A percentile compares a stretch with the other conserved stretches of the same genome.
Conservation (phyloP, 2,888 invertebrate species). For the Drosophila kokeensis region DNA sequence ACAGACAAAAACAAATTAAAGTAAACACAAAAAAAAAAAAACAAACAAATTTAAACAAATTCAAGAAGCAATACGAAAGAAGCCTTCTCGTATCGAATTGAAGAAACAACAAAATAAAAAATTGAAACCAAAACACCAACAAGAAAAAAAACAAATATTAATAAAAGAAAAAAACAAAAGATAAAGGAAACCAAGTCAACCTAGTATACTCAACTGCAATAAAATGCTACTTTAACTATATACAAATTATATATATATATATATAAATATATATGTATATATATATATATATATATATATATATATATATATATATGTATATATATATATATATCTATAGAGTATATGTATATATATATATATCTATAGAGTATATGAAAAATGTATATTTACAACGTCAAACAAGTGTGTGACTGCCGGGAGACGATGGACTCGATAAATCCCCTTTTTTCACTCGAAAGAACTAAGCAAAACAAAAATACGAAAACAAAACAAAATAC, state of each 20-base stretch:
- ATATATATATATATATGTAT: conserved; percentile 41
- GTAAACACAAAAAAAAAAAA: conserved; percentile 9
- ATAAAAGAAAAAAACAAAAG: conserved; percentile 19
- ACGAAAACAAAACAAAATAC: conserved; percentile 7
- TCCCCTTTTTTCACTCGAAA: conserved; percentile 3
- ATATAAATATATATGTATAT: conserved; percentile 25
- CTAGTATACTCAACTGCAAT: conserved; percentile 77
- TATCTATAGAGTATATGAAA: conserved; percentile 60
- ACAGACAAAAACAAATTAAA: conserved; percentile 24
- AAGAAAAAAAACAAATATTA: conserved; percentile 26
- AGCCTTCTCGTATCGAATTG: conserved; percentile 60
- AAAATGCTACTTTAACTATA: conserved; percentile 70
- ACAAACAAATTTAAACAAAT: conserved; percentile 32
- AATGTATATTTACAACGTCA: conserved; percentile 72
- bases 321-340: conserved; percentile 31
- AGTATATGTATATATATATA: conserved; percentile 40
- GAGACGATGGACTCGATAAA: conserved; percentile 7
- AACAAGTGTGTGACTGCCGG: conserved; percentile 36
- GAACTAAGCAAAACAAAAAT: conserved; percentile 7
- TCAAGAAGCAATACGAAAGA: conserved; percentile 69
- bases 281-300: conserved; percentile 33
- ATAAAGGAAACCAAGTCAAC: conserved; percentile 63
- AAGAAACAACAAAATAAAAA: conserved; percentile 31
- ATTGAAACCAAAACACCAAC: conserved; percentile 41
- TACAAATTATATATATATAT: conserved; percentile 58